phyloP scores from a whole-genome alignment of 2,888 invertebrate genomes.

The Drosophila mimetica region DNA sequence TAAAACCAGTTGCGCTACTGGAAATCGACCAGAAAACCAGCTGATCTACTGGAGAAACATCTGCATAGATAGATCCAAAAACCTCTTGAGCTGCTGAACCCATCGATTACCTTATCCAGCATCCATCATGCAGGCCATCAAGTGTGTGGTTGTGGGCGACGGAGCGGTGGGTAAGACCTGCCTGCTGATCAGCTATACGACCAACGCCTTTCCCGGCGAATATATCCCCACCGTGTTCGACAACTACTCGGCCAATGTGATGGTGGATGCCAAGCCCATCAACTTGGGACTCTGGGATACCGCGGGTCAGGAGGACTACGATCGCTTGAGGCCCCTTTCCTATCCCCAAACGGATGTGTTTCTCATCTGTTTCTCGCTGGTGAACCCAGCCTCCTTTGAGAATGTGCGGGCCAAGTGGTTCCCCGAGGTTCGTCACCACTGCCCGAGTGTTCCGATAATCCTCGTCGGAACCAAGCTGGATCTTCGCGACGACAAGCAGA shows the following conservation, averaged over 20 bases:
- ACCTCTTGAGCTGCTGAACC: slow-evolving; percentile 16
- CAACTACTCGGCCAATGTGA: slow-evolving; percentile 83
- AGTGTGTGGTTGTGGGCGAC: slow-evolving; percentile 84
- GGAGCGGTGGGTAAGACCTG: slow-evolving; percentile 84
- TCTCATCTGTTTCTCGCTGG: slow-evolving; percentile 83
- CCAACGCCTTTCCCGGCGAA: slow-evolving; percentile 83
- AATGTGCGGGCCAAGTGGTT: slow-evolving; percentile 84
- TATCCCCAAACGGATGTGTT: slow-evolving; percentile 83
- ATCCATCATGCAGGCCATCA: slow-evolving; percentile 82
- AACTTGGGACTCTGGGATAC: slow-evolving; percentile 83
- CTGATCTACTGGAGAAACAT: neutral
- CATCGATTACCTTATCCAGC: slow-evolving; percentile 14
- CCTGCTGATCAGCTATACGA: slow-evolving; percentile 83
- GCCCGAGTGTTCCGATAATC: slow-evolving; percentile 83
- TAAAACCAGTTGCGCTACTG: neutral
- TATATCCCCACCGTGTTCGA: slow-evolving; percentile 84
- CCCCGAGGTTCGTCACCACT: slow-evolving; percentile 83
- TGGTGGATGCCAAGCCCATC: slow-evolving; percentile 83
- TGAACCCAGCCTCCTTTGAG: slow-evolving; percentile 83
- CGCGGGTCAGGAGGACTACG: slow-evolving; percentile 83
- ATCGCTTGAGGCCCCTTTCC: slow-evolving; percentile 82
- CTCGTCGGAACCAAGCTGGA: slow-evolving; percentile 83
- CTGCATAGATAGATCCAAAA: neutral
- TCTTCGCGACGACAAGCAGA: slow-evolving; percentile 82
- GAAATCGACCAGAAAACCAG: neutral